Conservation (phyloP, 2,888 invertebrate genomes). For the Penaeus monodon region DNA sequence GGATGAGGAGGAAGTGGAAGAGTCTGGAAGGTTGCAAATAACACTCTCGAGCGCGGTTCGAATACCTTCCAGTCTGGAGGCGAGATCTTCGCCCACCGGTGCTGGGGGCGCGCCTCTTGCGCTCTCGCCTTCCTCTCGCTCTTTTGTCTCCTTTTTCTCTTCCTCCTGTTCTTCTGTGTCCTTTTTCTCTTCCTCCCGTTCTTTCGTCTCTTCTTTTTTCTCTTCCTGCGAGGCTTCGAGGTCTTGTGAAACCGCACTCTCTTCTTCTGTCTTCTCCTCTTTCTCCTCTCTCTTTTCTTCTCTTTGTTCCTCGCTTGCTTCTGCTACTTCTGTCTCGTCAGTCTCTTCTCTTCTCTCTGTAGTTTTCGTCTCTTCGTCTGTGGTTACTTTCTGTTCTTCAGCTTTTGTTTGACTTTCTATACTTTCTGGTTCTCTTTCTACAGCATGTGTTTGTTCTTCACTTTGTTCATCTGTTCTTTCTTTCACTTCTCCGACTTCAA, state of each 20-base stretch:
- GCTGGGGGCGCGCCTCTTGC: not conserved
- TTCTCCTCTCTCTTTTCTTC: not conserved
- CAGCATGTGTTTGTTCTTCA: not conserved
- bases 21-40: conserved; percentile 40
- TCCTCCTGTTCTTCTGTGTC: not conserved
- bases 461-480: not conserved
- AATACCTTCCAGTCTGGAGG: conserved; percentile 61
- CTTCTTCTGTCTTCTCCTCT: not conserved
- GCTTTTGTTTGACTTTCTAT: not conserved
- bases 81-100: conserved; percentile 45
- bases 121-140: not conserved
- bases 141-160: not conserved
- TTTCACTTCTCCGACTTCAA: not conserved
- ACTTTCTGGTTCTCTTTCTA: not conserved
- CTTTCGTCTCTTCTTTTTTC: not conserved
- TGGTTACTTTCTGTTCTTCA: conserved; percentile 8
- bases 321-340: not conserved
- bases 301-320: not conserved
- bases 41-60: conserved; percentile 55
- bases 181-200: not conserved
- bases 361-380: not conserved
- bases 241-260: not conserved
- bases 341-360: not conserved
- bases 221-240: not conserved
- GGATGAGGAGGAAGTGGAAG: conserved; percentile 13